phyloP scores from a whole-genome alignment of 1,140 invertebrate species.

The Magallana ariakensis region DNA sequence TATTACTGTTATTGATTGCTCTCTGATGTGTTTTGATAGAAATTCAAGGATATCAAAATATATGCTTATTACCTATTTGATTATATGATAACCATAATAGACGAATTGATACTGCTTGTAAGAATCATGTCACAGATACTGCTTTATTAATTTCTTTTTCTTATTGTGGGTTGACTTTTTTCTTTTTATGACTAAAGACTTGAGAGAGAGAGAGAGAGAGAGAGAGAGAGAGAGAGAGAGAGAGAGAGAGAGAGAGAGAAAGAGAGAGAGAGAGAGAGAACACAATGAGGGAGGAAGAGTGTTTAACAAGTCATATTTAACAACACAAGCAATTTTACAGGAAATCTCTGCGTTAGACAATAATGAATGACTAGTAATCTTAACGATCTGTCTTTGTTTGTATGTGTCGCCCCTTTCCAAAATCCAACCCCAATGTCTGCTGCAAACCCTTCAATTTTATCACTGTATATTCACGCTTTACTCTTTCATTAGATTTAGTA shows the following conservation, averaged over 20 bases:
- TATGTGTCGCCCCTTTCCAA: not conserved
- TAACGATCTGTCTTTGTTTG: not conserved
- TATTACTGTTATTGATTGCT: not conserved
- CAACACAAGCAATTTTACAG: no score
- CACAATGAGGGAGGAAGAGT: no score
- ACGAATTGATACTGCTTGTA: not conserved
- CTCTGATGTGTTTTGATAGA: not conserved
- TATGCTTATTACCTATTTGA: not conserved
- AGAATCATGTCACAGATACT: not conserved
- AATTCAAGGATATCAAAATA: slow-evolving; percentile 2
- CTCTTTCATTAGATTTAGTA: not conserved
- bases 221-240: slow-evolving; percentile 24
- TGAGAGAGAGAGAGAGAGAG: not conserved
- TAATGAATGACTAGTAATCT: not conserved
- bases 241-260: no score
- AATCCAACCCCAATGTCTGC: not conserved
- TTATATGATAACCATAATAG: not conserved
- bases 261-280: no score
- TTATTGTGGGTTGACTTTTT: no score
- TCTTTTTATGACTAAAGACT: no score
- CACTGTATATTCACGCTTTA: not conserved
- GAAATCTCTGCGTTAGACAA: not conserved
- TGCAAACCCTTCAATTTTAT: not conserved
- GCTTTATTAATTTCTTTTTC: not conserved
- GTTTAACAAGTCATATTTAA: no score